phyloP scores from a whole-genome alignment of 2,797 vertebrate species.

The Halcyon leucocephala region DNA sequence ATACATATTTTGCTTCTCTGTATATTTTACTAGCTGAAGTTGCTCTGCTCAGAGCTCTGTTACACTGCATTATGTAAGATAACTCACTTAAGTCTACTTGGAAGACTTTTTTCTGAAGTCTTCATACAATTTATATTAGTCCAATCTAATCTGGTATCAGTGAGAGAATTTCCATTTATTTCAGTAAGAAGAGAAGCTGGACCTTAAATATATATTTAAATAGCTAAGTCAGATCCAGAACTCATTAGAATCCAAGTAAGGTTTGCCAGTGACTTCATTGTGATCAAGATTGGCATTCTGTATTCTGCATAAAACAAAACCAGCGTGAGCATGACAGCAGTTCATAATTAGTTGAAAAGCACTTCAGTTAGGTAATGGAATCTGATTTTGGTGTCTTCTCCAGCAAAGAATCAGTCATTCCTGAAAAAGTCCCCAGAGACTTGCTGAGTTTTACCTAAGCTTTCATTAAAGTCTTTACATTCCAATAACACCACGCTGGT shows the following conservation, averaged over 20 bases:
- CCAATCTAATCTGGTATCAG: not conserved
- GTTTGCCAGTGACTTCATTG: not conserved
- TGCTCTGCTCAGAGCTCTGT: not conserved
- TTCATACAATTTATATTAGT: not conserved
- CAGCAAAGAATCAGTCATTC: slow-evolving; percentile 33
- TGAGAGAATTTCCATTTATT: not conserved
- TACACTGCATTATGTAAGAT: not conserved
- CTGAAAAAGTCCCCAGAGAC: slow-evolving; percentile 37
- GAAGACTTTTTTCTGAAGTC: not conserved
- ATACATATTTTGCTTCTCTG: not conserved
- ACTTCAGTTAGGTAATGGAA: not conserved
- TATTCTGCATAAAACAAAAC: not conserved
- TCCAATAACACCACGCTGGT: not conserved
- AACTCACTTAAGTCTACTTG: not conserved
- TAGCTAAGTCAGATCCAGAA: not conserved
- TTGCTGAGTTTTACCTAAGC: slow-evolving; percentile 52
- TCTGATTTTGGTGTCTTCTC: slow-evolving; percentile 24
- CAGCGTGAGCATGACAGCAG: not conserved
- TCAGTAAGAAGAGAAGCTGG: not conserved
- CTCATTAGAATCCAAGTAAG: not conserved
- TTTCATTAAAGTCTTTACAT: slow-evolving; percentile 56
- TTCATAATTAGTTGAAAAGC: slow-evolving; percentile 11
- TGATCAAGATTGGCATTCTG: not conserved
- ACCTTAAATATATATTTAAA: not conserved
- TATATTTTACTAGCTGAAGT: not conserved